Evolutionary conservation across 2,113 vertebrate species (phyloP).

Genomic region (Noctilio leporinus): DNA sequence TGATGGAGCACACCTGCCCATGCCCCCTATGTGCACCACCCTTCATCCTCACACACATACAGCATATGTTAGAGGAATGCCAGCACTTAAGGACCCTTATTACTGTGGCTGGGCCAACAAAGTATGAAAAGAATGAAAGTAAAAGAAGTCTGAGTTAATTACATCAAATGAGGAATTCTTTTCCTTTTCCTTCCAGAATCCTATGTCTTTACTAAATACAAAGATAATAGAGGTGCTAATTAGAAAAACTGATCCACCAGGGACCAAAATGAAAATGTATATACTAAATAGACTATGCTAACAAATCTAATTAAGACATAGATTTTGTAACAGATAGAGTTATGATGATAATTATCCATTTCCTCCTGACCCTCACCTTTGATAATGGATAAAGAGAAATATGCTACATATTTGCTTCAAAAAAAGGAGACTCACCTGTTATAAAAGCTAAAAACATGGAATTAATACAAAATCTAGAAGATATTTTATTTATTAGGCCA

Average conservation of each 20-base stretch:
- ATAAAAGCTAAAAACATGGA: constrained; percentile 7
- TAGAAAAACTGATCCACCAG: not conserved
- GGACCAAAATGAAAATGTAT: not conserved
- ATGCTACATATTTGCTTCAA: not conserved
- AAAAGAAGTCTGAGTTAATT: not conserved
- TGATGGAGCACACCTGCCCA: not conserved
- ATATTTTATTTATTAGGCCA: constrained; percentile 37
- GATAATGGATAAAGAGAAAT: not conserved
- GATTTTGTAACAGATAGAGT: not conserved
- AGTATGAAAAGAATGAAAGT: not conserved
- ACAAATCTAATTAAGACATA: not conserved
- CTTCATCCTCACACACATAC: not conserved
- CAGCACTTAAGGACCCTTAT: not conserved
- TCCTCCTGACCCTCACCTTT: not conserved
- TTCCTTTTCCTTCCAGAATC: not conserved
- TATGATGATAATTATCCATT: not conserved
- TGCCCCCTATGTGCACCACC: not conserved
- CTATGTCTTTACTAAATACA: not conserved
- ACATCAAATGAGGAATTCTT: not conserved
- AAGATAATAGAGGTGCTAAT: not conserved
- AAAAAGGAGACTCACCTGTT: not conserved
- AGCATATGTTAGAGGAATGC: not conserved
- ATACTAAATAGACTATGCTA: not conserved
- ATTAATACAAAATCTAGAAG: constrained; percentile 35
- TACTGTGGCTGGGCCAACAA: not conserved